phyloP scores from a whole-genome alignment of 1,140 invertebrate species.

The Tribolium castaneum region DNA sequence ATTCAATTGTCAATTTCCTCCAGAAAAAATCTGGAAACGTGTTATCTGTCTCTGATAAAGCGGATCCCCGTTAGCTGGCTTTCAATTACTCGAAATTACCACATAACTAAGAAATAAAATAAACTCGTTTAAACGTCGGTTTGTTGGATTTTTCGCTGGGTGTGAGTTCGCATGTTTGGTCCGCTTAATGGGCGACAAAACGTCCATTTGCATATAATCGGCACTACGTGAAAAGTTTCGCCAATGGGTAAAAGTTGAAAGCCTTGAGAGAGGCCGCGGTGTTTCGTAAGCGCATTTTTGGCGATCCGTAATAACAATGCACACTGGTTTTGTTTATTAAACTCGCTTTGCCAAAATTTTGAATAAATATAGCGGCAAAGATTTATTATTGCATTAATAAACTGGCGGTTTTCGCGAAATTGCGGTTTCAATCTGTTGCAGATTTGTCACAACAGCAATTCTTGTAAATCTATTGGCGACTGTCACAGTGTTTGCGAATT shows the following conservation, averaged over 20 bases:
- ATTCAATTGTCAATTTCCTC: background rate
- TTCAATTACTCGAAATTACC: background rate
- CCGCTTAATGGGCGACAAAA: background rate
- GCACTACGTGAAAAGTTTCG: background rate
- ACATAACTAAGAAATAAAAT: background rate
- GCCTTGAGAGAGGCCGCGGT: background rate
- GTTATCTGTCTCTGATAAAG: background rate
- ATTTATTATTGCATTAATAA: too few relatives aligned
- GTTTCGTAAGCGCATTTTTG: background rate
- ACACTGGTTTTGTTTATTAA: too few relatives aligned
- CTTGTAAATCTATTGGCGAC: too few relatives aligned
- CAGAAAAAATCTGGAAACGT: background rate
- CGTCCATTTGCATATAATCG: background rate
- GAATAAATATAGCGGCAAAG: too few relatives aligned
- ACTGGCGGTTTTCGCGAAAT: too few relatives aligned
- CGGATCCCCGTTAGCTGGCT: background rate
- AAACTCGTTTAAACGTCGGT: too few relatives aligned
- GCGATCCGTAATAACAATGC: background rate
- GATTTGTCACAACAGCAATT: too few relatives aligned
- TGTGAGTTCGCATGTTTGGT: background rate
- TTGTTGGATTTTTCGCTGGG: background rate
- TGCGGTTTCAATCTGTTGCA: too few relatives aligned
- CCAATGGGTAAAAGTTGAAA: background rate
- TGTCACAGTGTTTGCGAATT: too few relatives aligned
- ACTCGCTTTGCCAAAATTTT: too few relatives aligned